Conservation (phyloP, 2,797 vertebrate species). For the Phylloscopus collybita region DNA sequence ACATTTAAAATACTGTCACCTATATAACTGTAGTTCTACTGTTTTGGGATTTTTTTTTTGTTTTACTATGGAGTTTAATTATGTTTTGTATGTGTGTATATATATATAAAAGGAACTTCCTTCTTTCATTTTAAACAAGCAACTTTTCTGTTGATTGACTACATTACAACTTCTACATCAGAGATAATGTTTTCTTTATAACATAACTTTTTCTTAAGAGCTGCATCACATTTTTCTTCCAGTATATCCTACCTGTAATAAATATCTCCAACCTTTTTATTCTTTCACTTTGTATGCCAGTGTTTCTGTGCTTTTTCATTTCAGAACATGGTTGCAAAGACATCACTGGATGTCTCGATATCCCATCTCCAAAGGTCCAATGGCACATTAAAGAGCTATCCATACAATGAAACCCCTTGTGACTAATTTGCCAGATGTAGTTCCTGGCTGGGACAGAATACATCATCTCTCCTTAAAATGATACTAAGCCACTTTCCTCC, state of each 20-base stretch:
- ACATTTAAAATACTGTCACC: background rate
- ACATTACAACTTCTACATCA: background rate
- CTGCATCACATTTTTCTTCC: background rate
- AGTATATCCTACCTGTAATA: background rate
- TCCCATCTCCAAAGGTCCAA: background rate
- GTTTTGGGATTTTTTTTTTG: background rate
- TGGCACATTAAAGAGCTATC: background rate
- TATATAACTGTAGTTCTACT: background rate
- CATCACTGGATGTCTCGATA: background rate
- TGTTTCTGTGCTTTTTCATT: background rate
- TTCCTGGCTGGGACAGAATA: background rate
- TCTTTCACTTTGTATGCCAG: background rate
- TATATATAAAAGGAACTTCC: no score
- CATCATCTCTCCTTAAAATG: background rate
- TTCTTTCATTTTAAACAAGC: background rate
- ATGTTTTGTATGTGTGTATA: rapidly evolving
- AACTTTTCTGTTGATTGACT: background rate
- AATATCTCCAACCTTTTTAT: background rate
- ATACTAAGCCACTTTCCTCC: background rate
- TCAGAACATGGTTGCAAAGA: background rate
- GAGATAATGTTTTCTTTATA: background rate
- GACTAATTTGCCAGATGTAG: background rate
- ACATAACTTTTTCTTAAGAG: background rate
- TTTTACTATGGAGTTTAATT: background rate
- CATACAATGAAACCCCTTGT: background rate